Evolutionary conservation across 2,797 vertebrate species (phyloP).

Genomic region (Pantherophis vulpinus): DNA sequence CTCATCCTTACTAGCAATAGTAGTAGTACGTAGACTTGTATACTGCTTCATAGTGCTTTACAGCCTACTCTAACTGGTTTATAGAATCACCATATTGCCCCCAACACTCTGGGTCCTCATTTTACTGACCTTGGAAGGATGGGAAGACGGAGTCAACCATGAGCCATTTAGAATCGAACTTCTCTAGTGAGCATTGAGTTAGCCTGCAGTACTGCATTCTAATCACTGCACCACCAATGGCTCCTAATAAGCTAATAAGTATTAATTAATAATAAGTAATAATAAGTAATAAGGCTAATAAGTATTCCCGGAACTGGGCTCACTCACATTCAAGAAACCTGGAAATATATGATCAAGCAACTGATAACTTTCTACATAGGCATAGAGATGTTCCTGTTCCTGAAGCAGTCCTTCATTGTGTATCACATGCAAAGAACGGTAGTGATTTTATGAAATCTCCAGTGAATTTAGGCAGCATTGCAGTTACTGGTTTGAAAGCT

Average conservation of each 20-base stretch:
- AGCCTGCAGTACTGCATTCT: background rate
- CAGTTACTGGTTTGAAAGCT: background rate
- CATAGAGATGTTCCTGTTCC: background rate
- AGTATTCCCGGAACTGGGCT: too few relatives aligned
- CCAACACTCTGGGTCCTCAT: background rate
- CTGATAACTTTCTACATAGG: background rate
- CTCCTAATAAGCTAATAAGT: background rate
- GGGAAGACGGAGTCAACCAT: background rate
- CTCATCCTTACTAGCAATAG: background rate
- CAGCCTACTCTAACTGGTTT: background rate
- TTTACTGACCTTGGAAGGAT: background rate
- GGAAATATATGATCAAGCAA: background rate
- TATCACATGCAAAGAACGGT: too few relatives aligned
- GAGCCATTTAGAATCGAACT: background rate
- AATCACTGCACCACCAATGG: background rate
- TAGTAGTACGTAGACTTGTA: background rate
- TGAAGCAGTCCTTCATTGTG: background rate
- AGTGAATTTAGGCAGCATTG: background rate
- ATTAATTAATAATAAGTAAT: background rate
- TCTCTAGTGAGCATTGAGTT: background rate
- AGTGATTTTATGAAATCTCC: background rate
- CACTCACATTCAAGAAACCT: background rate
- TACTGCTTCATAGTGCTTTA: background rate
- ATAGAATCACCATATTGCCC: background rate
- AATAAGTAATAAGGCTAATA: background rate